These are phyloP conservation scores for Protosalanx chinensis DNA, from an alignment of 2,797 vertebrate genomes.

Conservation along the genomic window DNA sequence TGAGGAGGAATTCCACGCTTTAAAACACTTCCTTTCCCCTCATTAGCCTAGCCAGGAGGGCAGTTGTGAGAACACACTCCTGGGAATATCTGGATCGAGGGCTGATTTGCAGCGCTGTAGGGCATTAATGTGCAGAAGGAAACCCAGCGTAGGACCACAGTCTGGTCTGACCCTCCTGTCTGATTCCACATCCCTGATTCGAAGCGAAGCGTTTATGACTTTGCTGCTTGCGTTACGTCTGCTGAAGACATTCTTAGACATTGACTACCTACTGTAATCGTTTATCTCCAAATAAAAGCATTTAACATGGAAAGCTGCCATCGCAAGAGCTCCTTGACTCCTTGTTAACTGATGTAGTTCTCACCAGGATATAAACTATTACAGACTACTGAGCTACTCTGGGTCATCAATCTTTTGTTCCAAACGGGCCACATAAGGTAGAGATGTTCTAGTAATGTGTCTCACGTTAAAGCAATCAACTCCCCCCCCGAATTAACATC, in stretches of 20 bases:
- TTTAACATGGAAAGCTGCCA: neutral
- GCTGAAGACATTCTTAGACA: no score
- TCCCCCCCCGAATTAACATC: neutral
- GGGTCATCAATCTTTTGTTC: slow-evolving; percentile 2
- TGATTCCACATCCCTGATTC: neutral
- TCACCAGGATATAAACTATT: neutral
- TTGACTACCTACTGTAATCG: no score
- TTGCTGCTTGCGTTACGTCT: no score
- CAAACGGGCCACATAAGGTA: neutral
- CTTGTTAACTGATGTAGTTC: neutral
- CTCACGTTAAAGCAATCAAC: slow-evolving; percentile 3
- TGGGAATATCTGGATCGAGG: neutral
- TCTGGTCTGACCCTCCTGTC: neutral
- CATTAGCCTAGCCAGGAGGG: neutral
- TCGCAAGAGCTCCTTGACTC: no score
- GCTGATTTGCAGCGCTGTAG: neutral
- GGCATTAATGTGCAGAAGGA: neutral
- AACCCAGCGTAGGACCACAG: neutral
- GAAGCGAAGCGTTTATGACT: no score
- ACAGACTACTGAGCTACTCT: neutral
- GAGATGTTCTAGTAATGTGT: neutral
- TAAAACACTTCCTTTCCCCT: neutral
- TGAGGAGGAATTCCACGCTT: neutral
- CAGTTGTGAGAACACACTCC: neutral
- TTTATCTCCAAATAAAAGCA: no score